Conservation (phyloP, 2,797 vertebrate genomes). For the Smutsia temminckii region DNA sequence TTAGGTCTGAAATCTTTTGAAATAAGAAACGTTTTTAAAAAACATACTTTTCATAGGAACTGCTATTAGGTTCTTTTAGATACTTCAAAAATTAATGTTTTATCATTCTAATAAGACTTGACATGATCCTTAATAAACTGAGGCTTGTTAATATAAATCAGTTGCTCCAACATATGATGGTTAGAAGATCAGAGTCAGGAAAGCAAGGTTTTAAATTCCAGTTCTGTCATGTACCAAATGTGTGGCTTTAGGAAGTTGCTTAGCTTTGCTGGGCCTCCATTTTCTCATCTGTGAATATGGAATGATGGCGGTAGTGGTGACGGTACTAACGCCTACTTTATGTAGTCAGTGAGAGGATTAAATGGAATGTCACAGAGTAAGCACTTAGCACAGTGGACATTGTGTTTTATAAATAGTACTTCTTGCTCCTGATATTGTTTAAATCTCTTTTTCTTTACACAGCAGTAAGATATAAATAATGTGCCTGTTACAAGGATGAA, state of each 20-base stretch:
- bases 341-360: background rate
- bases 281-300: background rate
- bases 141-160: background rate
- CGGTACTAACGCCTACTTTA: background rate
- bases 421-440: background rate
- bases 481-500: background rate
- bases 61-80: background rate
- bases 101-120: background rate
- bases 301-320: background rate
- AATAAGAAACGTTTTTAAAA: background rate
- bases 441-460: background rate
- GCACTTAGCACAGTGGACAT: background rate
- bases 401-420: background rate
- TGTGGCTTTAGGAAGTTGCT: background rate
- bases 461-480: slow-evolving; percentile 20
- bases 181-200: background rate
- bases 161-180: background rate
- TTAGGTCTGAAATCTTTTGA: background rate
- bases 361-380: background rate
- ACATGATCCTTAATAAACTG: background rate
- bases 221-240: background rate
- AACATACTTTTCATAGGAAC: background rate
- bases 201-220: background rate
- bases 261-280: background rate
- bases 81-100: background rate